These are phyloP conservation scores for Phaethon lepturus DNA, from an alignment of 2,113 vertebrate species.

Conservation along the genomic window DNA sequence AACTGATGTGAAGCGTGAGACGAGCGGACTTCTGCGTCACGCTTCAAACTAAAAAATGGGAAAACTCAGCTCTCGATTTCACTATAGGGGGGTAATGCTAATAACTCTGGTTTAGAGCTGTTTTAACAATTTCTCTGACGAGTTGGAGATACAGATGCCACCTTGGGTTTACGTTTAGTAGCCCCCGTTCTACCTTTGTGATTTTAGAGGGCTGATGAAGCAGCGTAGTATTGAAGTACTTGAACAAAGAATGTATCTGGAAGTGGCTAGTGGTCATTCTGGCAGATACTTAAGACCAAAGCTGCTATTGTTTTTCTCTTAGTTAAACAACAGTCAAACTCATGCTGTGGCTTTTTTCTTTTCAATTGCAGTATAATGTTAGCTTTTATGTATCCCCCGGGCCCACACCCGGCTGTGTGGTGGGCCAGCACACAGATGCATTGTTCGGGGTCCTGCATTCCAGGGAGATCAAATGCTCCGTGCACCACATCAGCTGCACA, in stretches of 20 bases:
- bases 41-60: fast-evolving
- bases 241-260: conserved; percentile 20
- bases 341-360: conserved; percentile 49
- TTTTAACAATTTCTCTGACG: fast-evolving
- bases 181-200: background rate
- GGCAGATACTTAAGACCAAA: background rate
- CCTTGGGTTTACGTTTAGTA: fast-evolving
- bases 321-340: conserved; percentile 21
- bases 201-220: background rate
- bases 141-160: background rate
- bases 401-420: background rate
- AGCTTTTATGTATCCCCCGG: conserved; percentile 38
- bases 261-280: conserved; percentile 52
- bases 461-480: conserved; percentile 33
- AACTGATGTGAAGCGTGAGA: fast-evolving
- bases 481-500: conserved; percentile 46
- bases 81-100: fast-evolving
- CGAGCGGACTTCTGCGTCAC: fast-evolving
- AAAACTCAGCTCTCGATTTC: fast-evolving
- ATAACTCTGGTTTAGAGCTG: fast-evolving
- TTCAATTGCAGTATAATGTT: conserved; percentile 35
- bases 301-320: conserved; percentile 44
- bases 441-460: conserved; percentile 52
- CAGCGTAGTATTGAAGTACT: background rate
- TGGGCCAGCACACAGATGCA: conserved; percentile 46